Conservation (phyloP, 1,140 invertebrate species). For the Trachelipus rathkii region DNA sequence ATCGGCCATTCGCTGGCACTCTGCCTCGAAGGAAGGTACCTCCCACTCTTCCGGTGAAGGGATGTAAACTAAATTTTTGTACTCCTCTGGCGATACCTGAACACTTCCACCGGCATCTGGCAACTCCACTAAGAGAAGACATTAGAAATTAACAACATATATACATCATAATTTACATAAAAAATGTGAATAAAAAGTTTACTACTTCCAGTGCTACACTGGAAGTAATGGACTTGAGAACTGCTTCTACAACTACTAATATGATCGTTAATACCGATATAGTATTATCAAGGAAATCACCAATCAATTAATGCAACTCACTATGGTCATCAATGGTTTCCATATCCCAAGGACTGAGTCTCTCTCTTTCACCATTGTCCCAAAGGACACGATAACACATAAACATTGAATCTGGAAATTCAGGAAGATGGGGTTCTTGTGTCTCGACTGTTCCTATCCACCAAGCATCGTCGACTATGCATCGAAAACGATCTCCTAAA, state of each 20-base stretch:
- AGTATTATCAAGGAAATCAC: slow-evolving; percentile 1
- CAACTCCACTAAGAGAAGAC: slow-evolving; percentile 59
- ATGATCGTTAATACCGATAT: no score
- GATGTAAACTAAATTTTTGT: slow-evolving; percentile 74
- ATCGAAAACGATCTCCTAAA: slow-evolving; percentile 69
- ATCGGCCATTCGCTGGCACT: slow-evolving; percentile 68
- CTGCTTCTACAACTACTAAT: no score
- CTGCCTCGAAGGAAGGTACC: slow-evolving; percentile 63
- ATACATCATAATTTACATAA: no score
- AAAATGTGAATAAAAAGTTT: not conserved
- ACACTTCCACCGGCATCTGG: slow-evolving; percentile 70
- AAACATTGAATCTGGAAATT: slow-evolving; percentile 72
- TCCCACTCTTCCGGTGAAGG: slow-evolving; percentile 82
- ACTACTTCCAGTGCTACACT: not conserved
- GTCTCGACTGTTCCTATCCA: slow-evolving; percentile 82
- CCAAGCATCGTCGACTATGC: slow-evolving; percentile 94
- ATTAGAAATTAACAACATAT: no score
- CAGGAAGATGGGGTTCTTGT: slow-evolving; percentile 60
- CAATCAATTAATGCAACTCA: slow-evolving; percentile 26
- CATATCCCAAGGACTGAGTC: slow-evolving; percentile 94
- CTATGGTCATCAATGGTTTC: slow-evolving; percentile 67
- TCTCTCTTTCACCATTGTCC: slow-evolving; percentile 89
- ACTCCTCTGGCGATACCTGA: slow-evolving; percentile 73
- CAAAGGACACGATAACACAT: slow-evolving; percentile 83
- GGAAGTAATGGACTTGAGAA: no score